Conservation (phyloP, 2,797 vertebrate genomes). For the Perodicticus potto region DNA sequence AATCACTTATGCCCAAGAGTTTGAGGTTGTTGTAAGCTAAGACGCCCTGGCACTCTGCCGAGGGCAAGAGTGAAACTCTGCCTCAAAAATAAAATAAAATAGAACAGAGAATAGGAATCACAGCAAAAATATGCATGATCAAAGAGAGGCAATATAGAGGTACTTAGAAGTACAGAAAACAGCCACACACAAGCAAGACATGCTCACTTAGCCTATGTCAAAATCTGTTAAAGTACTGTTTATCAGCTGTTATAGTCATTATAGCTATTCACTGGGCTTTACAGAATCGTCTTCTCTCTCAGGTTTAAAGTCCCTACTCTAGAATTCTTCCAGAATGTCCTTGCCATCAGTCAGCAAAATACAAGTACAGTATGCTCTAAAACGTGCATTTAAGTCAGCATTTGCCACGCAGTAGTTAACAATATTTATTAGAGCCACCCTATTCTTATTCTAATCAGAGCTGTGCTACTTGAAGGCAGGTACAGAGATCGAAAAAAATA, state of each 20-base stretch:
- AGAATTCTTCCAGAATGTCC: constrained; percentile 3
- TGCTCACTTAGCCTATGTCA: background rate
- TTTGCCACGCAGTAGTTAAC: background rate
- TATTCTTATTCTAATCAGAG: background rate
- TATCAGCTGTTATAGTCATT: background rate
- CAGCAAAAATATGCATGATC: background rate
- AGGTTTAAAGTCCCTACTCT: background rate
- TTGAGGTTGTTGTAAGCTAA: no score
- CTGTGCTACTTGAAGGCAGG: background rate
- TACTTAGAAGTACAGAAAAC: background rate
- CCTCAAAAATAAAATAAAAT: no score
- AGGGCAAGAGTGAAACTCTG: no score
- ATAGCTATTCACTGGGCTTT: background rate
- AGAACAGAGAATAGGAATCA: background rate
- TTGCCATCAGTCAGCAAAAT: background rate
- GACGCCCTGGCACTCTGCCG: no score
- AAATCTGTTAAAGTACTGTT: background rate
- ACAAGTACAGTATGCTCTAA: background rate
- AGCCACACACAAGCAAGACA: background rate
- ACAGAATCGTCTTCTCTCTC: background rate
- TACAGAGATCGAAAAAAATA: background rate
- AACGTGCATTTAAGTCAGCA: background rate
- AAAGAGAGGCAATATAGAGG: background rate
- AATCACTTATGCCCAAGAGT: no score
- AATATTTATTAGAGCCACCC: background rate